A percentile compares a stretch with the other conserved stretches of the same genome.
Evolutionary conservation across 2,113 vertebrate genomes (phyloP).

Genomic region (Sander lucioperca): DNA sequence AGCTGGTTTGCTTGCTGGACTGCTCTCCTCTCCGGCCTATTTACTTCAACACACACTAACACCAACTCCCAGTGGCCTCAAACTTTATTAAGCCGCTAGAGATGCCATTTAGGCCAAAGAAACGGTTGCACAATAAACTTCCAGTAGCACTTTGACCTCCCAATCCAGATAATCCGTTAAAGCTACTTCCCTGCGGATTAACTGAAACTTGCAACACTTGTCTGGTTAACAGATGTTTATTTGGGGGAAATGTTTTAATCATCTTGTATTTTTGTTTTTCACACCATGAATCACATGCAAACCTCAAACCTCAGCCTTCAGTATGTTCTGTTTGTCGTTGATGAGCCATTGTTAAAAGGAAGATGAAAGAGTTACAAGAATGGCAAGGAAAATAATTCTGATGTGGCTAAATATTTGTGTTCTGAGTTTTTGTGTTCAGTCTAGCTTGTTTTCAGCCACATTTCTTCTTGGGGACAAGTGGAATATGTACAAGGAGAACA

Average conservation of each 20-base stretch:
- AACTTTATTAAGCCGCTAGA: conserved; percentile 17
- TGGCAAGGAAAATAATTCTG: conserved; percentile 10
- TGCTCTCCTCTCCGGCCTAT: neutral
- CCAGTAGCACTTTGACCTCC: conserved; percentile 43
- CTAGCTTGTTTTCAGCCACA: neutral
- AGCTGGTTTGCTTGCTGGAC: conserved; percentile 22
- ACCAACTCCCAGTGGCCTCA: conserved; percentile 17
- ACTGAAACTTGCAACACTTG: conserved; percentile 43
- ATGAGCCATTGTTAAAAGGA: conserved; percentile 29
- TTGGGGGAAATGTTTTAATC: conserved; percentile 42
- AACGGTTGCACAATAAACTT: conserved; percentile 37
- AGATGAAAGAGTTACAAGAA: conserved; percentile 36
- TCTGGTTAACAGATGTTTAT: conserved; percentile 60
- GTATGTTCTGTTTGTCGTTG: conserved; percentile 18
- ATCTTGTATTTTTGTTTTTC: conserved; percentile 45
- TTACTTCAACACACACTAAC: conserved; percentile 23
- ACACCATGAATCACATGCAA: conserved; percentile 46
- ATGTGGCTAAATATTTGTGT: conserved; percentile 47
- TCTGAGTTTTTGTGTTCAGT: neutral
- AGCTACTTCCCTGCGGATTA: conserved; percentile 25
- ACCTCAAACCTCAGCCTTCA: conserved; percentile 48
- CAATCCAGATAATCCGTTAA: conserved; percentile 40
- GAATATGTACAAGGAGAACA: conserved; percentile 3
- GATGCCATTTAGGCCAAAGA: conserved; percentile 29
- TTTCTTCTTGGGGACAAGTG: conserved; percentile 12